These are phyloP conservation scores for Antennarius striatus DNA, from an alignment of 2,113 vertebrate species.

Conservation along the genomic window DNA sequence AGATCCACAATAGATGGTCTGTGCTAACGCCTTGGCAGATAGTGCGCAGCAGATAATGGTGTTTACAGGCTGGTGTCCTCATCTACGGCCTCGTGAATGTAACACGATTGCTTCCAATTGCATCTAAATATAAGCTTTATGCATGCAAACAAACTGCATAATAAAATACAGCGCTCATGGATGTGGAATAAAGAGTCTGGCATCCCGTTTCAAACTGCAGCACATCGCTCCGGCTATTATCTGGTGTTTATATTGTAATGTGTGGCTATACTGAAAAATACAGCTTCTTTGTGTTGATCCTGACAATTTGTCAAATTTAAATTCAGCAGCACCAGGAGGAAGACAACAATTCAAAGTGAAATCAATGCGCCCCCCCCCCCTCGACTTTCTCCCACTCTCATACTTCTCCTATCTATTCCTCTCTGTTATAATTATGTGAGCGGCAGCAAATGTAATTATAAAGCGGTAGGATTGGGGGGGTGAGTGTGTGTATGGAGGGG, in stretches of 20 bases:
- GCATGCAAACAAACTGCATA: slow-evolving; percentile 54
- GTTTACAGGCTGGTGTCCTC: slow-evolving; percentile 66
- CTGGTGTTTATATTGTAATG: slow-evolving; percentile 61
- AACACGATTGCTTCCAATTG: slow-evolving; percentile 65
- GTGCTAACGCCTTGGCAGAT: slow-evolving; percentile 57
- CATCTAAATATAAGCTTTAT: slow-evolving; percentile 64
- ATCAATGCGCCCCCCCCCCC: slow-evolving; percentile 42
- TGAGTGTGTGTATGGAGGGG: background rate
- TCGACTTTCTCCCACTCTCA: slow-evolving; percentile 57
- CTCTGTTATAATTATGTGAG: slow-evolving; percentile 64
- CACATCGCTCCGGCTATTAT: slow-evolving; percentile 48
- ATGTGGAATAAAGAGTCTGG: slow-evolving; percentile 50
- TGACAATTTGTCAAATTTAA: slow-evolving; percentile 64
- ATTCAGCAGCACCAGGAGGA: slow-evolving; percentile 47
- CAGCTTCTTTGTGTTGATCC: slow-evolving; percentile 58
- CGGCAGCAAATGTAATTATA: slow-evolving; percentile 75
- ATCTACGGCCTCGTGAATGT: slow-evolving; percentile 57
- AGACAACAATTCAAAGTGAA: slow-evolving; percentile 63
- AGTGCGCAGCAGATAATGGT: slow-evolving; percentile 64
- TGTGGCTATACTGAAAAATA: slow-evolving; percentile 47
- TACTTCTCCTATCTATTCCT: slow-evolving; percentile 59
- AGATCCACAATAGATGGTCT: slow-evolving; percentile 44
- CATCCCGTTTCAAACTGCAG: slow-evolving; percentile 41
- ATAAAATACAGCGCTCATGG: slow-evolving; percentile 33
- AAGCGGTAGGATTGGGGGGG: slow-evolving; percentile 35